Evolutionary conservation across 1,140 invertebrate species (phyloP).

Genomic region (Apis florea): DNA sequence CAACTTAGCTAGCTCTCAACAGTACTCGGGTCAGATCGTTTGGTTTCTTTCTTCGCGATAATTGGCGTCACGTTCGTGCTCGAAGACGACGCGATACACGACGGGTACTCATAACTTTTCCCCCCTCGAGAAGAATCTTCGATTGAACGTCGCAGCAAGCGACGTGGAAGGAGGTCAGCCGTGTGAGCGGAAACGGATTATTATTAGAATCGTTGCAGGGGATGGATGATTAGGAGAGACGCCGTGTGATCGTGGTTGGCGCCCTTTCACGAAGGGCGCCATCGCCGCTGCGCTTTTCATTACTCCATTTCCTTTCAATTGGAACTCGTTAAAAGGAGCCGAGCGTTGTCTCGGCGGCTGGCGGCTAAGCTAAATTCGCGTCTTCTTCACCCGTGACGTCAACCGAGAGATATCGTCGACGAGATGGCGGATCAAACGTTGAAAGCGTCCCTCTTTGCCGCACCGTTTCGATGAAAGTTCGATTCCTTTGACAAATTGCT

Average conservation of each 20-base stretch:
- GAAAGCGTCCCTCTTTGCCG: background rate
- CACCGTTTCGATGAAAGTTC: background rate
- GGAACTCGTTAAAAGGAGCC: conserved; percentile 46
- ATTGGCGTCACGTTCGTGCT: background rate
- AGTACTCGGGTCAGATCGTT: background rate
- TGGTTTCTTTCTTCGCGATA: background rate
- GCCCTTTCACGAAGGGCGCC: conserved; percentile 26
- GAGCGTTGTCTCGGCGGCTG: background rate
- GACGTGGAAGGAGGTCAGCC: conserved; percentile 21
- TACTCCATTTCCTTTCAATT: conserved; percentile 56
- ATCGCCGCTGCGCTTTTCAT: conserved; percentile 23
- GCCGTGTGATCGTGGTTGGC: conserved; percentile 6
- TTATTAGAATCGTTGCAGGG: conserved; percentile 26
- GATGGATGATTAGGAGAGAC: background rate
- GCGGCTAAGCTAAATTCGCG: background rate
- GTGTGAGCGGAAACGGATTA: conserved; percentile 24
- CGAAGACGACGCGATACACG: background rate
- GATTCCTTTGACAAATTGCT: background rate
- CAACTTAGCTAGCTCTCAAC: background rate
- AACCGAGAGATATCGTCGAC: background rate
- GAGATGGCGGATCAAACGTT: conserved; percentile 1
- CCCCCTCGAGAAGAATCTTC: background rate
- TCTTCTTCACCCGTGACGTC: conserved; percentile 35
- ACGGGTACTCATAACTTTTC: background rate
- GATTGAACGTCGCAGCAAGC: conserved; percentile 4